Base-by-base conservation (phyloP, 2,888 invertebrate genomes). In the Drosophila aldrichi region DNA sequence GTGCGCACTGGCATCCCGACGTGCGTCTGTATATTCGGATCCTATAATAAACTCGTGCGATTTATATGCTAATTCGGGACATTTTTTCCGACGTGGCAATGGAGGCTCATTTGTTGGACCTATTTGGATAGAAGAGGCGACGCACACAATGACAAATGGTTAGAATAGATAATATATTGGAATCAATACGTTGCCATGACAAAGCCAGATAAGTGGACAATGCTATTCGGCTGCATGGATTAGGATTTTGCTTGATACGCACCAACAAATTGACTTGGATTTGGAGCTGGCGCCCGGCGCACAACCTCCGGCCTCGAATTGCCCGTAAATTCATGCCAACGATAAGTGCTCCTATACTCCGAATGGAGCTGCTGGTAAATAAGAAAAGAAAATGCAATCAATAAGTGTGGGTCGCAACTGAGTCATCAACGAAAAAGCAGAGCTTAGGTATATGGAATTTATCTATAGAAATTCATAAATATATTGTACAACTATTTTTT, bases 311-410 rank as follows among this genome's bases (percentile, higher is more conserved):
- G 96, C 93, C 95, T 94, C 76, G 96, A 95, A 92, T 95, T 94
- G 76, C 96, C 96, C 91, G 96, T 96, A 94, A 96, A 96, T 94
- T 97, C 97, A 95, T 97, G 97, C 97, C 97, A 97, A 95, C 97
- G 95, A 95, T 97, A 97, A 91, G 97, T 97, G 95, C 97, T 97
- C 95, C 97, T 95, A 94, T 97, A 97, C 94, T 97, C 97, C 93
- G 97, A 97, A 94, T 97, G 97, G 95, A 97, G 96, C 97, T 97
- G 95, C 81, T 94, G 92, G 76, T 90, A 90, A 40, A 61, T 40
- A 75, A 58, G 60, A 70, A 44, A 43, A 52, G 25, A 22, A 22
- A 8, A 51, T 56, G 29, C 51, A 66, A 51, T 54, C 29, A 57
- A 40, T 56, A 41, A 41, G 40, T 54, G 29, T 49, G 54, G 22